Conservation (phyloP, 2,888 invertebrate genomes). For the Trachelus iudaicus region DNA sequence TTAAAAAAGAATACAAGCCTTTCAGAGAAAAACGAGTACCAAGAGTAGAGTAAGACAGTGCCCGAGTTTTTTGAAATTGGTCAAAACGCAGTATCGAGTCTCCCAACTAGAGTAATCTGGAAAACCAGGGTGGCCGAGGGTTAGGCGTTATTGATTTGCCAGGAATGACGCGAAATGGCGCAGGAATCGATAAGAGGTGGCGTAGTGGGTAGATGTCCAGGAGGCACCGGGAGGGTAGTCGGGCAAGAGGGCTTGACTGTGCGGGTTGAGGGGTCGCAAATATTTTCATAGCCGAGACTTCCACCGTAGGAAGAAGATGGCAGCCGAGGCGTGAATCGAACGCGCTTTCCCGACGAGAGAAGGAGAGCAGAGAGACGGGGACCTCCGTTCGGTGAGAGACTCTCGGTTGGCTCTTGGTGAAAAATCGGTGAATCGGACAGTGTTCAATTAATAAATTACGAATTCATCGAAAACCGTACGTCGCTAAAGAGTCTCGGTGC, state of each 20-base stretch:
- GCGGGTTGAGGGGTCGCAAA: slow-evolving; percentile 49
- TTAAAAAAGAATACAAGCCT: too few species aligned
- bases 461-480: too few species aligned
- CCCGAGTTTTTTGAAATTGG: background rate
- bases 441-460: too few species aligned
- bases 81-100: background rate
- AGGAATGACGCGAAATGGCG: slow-evolving; percentile 64
- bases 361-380: too few species aligned
- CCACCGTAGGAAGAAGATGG: slow-evolving; percentile 63
- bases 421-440: too few species aligned
- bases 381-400: too few species aligned
- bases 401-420: too few species aligned
- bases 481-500: background rate
- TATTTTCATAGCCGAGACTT: slow-evolving; percentile 64
- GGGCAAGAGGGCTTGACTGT: slow-evolving; percentile 19
- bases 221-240: background rate
- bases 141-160: slow-evolving; percentile 54
- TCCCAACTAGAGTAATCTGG: background rate
- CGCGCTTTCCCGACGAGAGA: too few species aligned
- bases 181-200: slow-evolving; percentile 64
- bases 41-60: too few species aligned
- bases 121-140: background rate
- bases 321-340: slow-evolving; percentile 60
- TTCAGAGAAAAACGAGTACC: too few species aligned
- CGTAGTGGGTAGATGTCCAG: slow-evolving; percentile 28